Percentiles rank a stretch among this genome's conserved stretches.
phyloP scores from a whole-genome alignment of 2,888 invertebrate species.

The Lordiphosa andalusiaca region DNA sequence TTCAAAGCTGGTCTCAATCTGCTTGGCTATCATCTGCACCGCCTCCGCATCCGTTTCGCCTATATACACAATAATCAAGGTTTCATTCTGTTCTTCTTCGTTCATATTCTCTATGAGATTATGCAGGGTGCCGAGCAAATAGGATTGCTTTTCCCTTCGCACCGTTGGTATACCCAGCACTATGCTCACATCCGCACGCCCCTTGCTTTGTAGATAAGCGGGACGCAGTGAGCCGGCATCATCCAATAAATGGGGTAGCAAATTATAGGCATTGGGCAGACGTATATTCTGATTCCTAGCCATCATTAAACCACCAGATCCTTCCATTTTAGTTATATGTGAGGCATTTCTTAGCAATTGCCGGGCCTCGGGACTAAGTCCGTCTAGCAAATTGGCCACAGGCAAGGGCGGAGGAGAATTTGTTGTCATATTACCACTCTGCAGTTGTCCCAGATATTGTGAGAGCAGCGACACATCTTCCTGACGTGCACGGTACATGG shows the following conservation, averaged over 20 bases:
- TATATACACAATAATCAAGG: constrained; percentile 91
- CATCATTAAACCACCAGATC: constrained; percentile 76
- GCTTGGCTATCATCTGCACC: constrained; percentile 87
- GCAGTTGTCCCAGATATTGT: constrained; percentile 83
- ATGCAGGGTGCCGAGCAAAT: constrained; percentile 91
- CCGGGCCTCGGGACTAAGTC: constrained; percentile 80
- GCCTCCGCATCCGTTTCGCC: constrained; percentile 92
- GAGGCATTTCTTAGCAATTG: constrained; percentile 81
- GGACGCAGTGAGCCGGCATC: constrained; percentile 89
- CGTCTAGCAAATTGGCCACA: constrained; percentile 73
- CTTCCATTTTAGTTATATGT: constrained; percentile 35
- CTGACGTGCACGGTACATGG: constrained; percentile 88
- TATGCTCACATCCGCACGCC: constrained; percentile 88
- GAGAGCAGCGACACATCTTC: constrained; percentile 88
- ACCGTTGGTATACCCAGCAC: constrained; percentile 94
- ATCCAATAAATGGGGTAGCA: constrained; percentile 91
- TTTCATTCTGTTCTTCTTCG: constrained; percentile 86
- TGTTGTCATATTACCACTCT: constrained; percentile 43
- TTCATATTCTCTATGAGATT: constrained; percentile 91
- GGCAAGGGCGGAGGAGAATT: constrained; percentile 41
- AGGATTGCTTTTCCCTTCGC: constrained; percentile 91
- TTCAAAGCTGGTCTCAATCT: constrained; percentile 89
- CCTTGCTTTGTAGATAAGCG: constrained; percentile 88
- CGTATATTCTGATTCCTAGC: constrained; percentile 81
- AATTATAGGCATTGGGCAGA: constrained; percentile 90